phyloP scores from a whole-genome alignment of 37 sponge, comb jelly and placozoan genomes.

The Haliclona indistincta region DNA sequence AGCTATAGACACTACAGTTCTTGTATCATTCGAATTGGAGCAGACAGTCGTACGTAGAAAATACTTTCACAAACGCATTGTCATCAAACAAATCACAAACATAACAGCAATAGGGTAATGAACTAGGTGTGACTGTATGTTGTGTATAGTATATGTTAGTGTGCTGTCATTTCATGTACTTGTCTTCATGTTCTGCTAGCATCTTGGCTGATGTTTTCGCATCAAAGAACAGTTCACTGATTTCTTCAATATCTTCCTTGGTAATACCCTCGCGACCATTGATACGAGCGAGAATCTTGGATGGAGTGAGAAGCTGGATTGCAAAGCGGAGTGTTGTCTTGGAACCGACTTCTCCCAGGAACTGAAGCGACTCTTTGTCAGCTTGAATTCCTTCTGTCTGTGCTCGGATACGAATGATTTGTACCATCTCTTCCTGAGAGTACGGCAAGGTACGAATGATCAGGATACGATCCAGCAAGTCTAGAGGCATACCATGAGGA shows the following conservation, averaged over 20 bases:
- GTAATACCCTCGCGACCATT: conserved; percentile 85
- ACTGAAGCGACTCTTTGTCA: conserved; percentile 68
- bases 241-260: conserved; percentile 91
- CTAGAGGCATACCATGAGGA: conserved; percentile 96
- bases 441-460: conserved; percentile 96
- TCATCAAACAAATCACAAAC: no score
- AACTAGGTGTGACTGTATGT: no score
- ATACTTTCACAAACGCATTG: no score
- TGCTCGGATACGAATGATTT: conserved; percentile 91
- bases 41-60: no score
- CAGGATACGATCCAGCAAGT: conserved; percentile 93
- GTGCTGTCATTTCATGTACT: conserved; percentile 86
- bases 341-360: conserved; percentile 85
- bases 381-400: conserved; percentile 83
- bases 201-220: conserved; percentile 97
- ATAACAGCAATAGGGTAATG: no score
- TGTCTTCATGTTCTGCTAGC: conserved; percentile 88
- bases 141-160: no score
- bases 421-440: conserved; percentile 89
- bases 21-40: no score
- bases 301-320: conserved; percentile 94
- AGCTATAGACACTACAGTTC: no score
- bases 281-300: conserved; percentile 87
- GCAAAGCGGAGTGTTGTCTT: conserved; percentile 91
- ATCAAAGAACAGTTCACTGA: conserved; percentile 94